phyloP scores from a whole-genome alignment of 37 sponge, comb jelly and placozoan genomes.

The Beroe forskalii region DNA sequence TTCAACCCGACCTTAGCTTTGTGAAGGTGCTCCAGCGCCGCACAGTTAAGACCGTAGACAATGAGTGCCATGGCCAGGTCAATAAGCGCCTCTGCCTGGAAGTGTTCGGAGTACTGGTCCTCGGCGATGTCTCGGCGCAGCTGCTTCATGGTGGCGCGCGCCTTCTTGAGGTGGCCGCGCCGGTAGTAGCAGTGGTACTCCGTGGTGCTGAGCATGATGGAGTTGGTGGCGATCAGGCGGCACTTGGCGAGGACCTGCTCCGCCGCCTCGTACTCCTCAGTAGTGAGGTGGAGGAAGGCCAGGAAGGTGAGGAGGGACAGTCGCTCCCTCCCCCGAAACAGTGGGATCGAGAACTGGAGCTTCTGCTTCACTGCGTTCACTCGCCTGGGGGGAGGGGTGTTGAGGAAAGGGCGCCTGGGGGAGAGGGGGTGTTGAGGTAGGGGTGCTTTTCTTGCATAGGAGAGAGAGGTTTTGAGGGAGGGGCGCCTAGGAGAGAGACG shows the following conservation, averaged over 20 bases:
- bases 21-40: constrained; percentile 13
- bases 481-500: too few relatives aligned
- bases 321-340: constrained; percentile 1
- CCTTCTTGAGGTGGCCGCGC: background rate
- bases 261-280: background rate
- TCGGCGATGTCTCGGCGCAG: background rate
- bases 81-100: background rate
- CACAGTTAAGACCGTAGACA: constrained; percentile 43
- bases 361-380: background rate
- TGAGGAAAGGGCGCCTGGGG: too few relatives aligned
- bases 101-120: background rate
- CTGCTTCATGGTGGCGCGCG: background rate
- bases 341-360: background rate
- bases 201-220: constrained; percentile 10
- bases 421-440: too few relatives aligned
- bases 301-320: constrained; percentile 55
- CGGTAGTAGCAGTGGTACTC: background rate
- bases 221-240: background rate
- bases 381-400: background rate
- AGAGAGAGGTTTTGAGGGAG: too few relatives aligned
- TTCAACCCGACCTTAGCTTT: background rate
- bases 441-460: too few relatives aligned
- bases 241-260: background rate
- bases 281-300: constrained; percentile 5
- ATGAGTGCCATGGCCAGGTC: constrained; percentile 62